A percentile compares a stretch with the other conserved stretches of the same genome.
phyloP scores from a whole-genome alignment of 2,888 invertebrate species.

The Priocnemis perturbator region DNA sequence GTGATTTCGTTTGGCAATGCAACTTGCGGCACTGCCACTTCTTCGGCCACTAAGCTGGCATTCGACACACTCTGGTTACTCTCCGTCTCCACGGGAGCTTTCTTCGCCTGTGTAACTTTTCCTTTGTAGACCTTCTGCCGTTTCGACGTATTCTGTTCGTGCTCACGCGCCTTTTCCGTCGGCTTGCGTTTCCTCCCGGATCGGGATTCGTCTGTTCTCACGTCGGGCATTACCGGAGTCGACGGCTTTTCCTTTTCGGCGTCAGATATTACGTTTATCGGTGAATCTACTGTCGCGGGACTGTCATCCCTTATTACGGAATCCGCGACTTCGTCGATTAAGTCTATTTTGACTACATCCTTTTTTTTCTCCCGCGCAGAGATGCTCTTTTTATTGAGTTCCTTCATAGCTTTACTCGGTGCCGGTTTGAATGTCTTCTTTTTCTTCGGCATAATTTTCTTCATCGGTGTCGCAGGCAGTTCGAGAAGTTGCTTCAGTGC shows the following conservation, averaged over 20 bases:
- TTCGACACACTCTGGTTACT: constrained; percentile 9
- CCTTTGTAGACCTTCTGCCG: constrained; percentile 65
- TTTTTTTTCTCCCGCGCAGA: constrained; percentile 11
- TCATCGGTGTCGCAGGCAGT: constrained; percentile 69
- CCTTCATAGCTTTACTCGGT: constrained; percentile 30
- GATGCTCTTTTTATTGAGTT: constrained; percentile 11
- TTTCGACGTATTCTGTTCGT: constrained; percentile 67
- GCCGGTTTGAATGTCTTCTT: constrained; percentile 45
- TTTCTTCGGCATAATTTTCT: constrained; percentile 48
- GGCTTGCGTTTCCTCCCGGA: constrained; percentile 72
- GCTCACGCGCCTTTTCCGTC: constrained; percentile 71
- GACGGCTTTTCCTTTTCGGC: constrained; percentile 32
- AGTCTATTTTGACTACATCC: constrained; percentile 30
- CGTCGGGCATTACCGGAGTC: constrained; percentile 26
- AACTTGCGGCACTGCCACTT: constrained; percentile 16
- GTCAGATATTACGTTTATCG: constrained; percentile 6
- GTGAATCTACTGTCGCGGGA: constrained; percentile 4
- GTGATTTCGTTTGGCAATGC: neutral
- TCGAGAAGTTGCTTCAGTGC: constrained; percentile 79
- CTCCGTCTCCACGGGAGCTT: constrained; percentile 25
- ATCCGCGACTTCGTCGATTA: constrained; percentile 26
- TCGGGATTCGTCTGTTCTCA: constrained; percentile 64
- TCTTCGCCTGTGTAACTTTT: constrained; percentile 39
- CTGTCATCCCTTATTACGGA: constrained; percentile 7
- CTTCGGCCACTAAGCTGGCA: neutral